These are phyloP conservation scores for Tinamus guttatus DNA, from an alignment of 2,113 vertebrate genomes.

Conservation along the genomic window DNA sequence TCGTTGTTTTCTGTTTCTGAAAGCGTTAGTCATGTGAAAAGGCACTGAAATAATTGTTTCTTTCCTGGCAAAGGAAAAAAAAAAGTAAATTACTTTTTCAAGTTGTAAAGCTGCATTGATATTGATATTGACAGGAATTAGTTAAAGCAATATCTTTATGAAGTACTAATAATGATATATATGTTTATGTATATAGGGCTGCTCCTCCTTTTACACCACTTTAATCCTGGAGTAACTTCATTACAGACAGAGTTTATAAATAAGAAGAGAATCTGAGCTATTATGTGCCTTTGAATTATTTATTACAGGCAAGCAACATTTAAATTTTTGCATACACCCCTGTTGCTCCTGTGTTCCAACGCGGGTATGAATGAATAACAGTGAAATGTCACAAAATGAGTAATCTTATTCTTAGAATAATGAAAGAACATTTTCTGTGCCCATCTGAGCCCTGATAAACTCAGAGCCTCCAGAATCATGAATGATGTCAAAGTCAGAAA, in stretches of 20 bases:
- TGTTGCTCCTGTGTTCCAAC: background rate
- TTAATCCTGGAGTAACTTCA: background rate
- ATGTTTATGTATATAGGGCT: background rate
- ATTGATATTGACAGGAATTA: background rate
- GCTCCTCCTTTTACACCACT: background rate
- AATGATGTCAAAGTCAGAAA: background rate
- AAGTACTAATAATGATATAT: conserved; percentile 25
- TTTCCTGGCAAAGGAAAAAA: conserved; percentile 35
- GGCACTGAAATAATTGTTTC: conserved; percentile 10
- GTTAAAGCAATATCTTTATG: conserved; percentile 1
- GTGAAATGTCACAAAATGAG: background rate
- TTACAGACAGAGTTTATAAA: background rate
- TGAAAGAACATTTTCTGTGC: background rate
- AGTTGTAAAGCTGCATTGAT: background rate
- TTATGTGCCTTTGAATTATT: background rate
- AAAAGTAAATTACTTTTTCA: conserved; percentile 39
- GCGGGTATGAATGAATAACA: background rate
- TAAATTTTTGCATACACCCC: background rate
- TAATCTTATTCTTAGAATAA: background rate
- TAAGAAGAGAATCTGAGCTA: background rate
- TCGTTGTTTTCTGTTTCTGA: background rate
- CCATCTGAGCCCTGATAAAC: background rate
- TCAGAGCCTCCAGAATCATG: background rate
- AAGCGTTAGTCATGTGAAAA: conserved; percentile 51
- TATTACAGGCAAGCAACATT: background rate